phyloP scores from a whole-genome alignment of 2,797 vertebrate species.

The Acropternis orthonyx region DNA sequence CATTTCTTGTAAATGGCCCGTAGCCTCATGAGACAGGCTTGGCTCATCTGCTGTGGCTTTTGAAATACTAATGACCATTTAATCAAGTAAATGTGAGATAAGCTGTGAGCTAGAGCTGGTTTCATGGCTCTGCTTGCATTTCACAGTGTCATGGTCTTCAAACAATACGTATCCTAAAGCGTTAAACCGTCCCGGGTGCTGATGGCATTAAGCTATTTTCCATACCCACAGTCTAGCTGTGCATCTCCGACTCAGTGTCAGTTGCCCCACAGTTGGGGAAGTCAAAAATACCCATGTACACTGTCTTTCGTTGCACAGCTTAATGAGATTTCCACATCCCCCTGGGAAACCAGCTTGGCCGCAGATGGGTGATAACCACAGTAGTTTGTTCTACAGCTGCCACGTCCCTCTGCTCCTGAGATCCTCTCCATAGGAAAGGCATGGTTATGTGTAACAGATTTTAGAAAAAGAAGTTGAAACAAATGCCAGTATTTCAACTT shows the following conservation, averaged over 20 bases:
- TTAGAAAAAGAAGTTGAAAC: neutral
- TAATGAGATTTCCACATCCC: constrained; percentile 42
- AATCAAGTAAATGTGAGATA: constrained; percentile 51
- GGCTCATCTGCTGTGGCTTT: constrained; percentile 38
- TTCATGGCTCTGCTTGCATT: constrained; percentile 25
- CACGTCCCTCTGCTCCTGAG: neutral
- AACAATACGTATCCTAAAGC: neutral
- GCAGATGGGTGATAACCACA: neutral
- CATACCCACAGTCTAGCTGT: neutral
- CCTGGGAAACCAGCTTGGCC: neutral
- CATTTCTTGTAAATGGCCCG: constrained; percentile 23
- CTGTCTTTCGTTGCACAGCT: neutral
- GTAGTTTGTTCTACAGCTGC: neutral
- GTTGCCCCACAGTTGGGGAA: neutral
- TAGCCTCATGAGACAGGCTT: neutral
- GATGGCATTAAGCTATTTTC: constrained; percentile 41
- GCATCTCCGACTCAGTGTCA: neutral
- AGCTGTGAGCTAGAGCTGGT: constrained; percentile 24
- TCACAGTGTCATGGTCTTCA: constrained; percentile 36
- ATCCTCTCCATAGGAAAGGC: neutral
- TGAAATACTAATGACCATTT: constrained; percentile 51
- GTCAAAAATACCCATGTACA: neutral
- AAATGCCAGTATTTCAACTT: neutral
- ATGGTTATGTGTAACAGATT: neutral
- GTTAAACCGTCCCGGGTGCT: neutral